Evolutionary conservation across 2,113 vertebrate species (phyloP), one percentile per base, ranked within the genome.

Genomic region (Elaphurus davidianus): DNA sequence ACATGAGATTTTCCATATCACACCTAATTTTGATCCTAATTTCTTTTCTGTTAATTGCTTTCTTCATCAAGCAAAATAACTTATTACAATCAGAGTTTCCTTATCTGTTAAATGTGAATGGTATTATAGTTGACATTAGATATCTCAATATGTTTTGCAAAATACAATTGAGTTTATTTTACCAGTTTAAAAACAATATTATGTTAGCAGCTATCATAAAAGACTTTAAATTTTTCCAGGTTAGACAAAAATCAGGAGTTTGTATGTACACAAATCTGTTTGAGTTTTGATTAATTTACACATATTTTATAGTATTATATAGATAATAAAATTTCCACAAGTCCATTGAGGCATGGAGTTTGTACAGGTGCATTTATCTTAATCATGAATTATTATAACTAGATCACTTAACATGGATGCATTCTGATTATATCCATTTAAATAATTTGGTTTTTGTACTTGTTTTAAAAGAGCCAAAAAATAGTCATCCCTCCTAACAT

Each of bases 341-440:
- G 21, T 62, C 47, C 17, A 91, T 82, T 83, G 17, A 89, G 9
- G 7, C 25, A 50, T 76, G 17, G 23, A 76, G 16, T 78, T 89
- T 57, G 13, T 47, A 64, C 86, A 78, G 47, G 17, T 82, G 19
- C 12, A 78, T 94, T 91, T 94, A 91, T 91, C 88, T 95, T 92
- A 84, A 95, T 90, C 59, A 85, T 95, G 64, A 94, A 45, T 90
- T 92, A 25, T 86, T 94, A 67, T 64, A 86, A 89, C 52, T 83
- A 83, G 50, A 60, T 92, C 50, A 83, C 87, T 95, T 97, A 96
- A 90, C 15, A 90, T 62, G 52, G 11, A 40, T 96, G 13, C 27
- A 50, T 55, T 86, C 6, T 40, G 3, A 50, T 82, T 47, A 47
- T 59, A 2, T 64, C 36, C 19, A 87, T 84, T 83, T 71, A 33